phyloP scores from a whole-genome alignment of 2,113 vertebrate species.

The Edolisoma coerulescens region DNA sequence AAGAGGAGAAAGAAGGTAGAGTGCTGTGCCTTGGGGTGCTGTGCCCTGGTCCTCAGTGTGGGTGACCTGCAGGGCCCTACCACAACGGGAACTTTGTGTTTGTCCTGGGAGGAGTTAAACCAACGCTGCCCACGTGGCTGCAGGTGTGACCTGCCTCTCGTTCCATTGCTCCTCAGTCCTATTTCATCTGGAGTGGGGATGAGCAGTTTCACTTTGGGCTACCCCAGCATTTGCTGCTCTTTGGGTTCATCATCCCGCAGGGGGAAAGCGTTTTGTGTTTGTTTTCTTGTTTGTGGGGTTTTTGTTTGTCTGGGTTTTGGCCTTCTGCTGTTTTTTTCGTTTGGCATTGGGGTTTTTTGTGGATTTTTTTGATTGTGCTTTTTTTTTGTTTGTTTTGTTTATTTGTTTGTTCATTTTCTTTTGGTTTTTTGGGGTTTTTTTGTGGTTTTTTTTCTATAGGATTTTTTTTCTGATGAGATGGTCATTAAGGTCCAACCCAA shows the following conservation, averaged over 20 bases:
- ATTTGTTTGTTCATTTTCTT: not conserved
- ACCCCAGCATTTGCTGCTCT: not conserved
- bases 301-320: not conserved
- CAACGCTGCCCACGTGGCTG: accelerated
- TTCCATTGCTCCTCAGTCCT: not conserved
- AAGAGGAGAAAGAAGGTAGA: conserved; percentile 76
- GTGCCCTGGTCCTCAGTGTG: not conserved
- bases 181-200: not conserved
- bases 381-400: not conserved
- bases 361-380: not conserved
- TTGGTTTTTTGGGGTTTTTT: too few relatives aligned
- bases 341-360: not conserved
- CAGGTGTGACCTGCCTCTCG: not conserved
- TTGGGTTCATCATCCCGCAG: not conserved
- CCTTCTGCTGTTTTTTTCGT: not conserved
- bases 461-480: not conserved
- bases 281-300: not conserved
- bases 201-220: not conserved
- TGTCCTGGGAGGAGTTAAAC: not conserved
- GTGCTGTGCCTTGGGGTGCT: not conserved
- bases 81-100: not conserved
- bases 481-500: not conserved
- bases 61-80: not conserved
- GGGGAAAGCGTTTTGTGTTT: not conserved
- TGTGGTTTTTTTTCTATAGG: too few relatives aligned